Percentiles rank a stretch among this genome's conserved stretches.
phyloP scores from a whole-genome alignment of 2,113 vertebrate genomes.

The Nesogale talazaci region DNA sequence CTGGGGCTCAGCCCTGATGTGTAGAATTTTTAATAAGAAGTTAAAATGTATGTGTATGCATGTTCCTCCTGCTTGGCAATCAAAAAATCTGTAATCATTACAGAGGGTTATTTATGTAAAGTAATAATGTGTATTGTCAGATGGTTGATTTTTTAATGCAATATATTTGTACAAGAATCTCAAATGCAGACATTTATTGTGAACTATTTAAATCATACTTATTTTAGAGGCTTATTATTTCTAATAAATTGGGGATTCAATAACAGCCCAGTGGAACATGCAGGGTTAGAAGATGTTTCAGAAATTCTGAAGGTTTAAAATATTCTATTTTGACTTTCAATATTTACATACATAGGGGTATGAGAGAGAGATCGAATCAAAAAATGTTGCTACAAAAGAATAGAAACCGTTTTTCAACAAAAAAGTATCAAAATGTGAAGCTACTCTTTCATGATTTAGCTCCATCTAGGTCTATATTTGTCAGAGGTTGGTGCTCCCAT shows the following conservation, averaged over 20 bases:
- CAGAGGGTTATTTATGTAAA: background rate
- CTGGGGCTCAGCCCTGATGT: too few species aligned
- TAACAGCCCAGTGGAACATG: background rate
- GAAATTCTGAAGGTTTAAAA: constrained; percentile 41
- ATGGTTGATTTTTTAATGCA: background rate
- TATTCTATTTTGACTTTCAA: background rate
- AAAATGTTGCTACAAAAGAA: too few species aligned
- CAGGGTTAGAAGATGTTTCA: constrained; percentile 7
- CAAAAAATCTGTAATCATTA: background rate
- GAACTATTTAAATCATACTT: background rate
- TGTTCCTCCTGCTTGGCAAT: too few species aligned
- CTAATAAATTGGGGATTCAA: background rate
- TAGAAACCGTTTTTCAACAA: too few species aligned
- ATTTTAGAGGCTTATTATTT: background rate
- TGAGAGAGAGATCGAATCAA: too few species aligned
- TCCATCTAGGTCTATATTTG: too few species aligned
- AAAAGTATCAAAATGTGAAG: too few species aligned
- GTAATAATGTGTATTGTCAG: constrained; percentile 23
- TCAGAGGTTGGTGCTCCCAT: too few species aligned
- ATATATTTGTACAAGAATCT: background rate
- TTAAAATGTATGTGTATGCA: too few species aligned
- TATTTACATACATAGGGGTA: too few species aligned
- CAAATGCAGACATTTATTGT: background rate
- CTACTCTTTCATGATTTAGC: too few species aligned
- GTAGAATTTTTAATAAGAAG: too few species aligned